Evolutionary conservation across 2,113 vertebrate species (phyloP), one percentile per base, ranked within the genome.

Genomic region (Macquaria australasica): DNA sequence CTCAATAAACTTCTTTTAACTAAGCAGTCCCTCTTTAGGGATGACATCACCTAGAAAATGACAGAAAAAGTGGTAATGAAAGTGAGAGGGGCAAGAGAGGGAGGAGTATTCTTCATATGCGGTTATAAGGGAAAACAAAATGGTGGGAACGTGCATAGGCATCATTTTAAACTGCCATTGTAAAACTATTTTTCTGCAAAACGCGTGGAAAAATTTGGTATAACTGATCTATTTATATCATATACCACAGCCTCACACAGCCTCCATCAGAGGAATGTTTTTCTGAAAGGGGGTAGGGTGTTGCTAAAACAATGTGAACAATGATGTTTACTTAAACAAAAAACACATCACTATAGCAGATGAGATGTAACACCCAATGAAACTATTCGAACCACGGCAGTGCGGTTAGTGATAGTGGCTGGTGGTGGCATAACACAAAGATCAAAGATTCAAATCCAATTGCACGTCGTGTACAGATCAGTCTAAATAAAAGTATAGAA

Each of bases 11-110:
- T 82, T 71, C 8, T 25, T 87, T 93, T 86, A 93, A 91, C 79
- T 83, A 74, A 77, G 83, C 87, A 75, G 81, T 56, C 88, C 82
- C 79, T 83, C 87, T 91, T 86, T 82, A 77, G 72, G 45, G 69
- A 88, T 94, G 91, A 94, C 93, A 90, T 92, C 91, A 92, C 43
- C 51, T 37, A 31, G 73, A 87, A 88, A 92, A 91, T 81, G 87
- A 91, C 88, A 76, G 55, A 76, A 92, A 87, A 92, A 87, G 87
- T 83, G 81, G 91, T 87, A 84, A 90, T 90, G 88, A 94, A 92
- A 92, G 83, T 66, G 81, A 92, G 91, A 89, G 71, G 51, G 77
- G 77, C 41, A 74, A 76, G 64, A 58, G 71, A 90, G 87, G 84
- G 86, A 88, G 84, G 85, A 53, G 87, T 64, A 6, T 73, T 75